Conservation (phyloP, 2,113 vertebrate species). For the Blennius ocellaris region DNA sequence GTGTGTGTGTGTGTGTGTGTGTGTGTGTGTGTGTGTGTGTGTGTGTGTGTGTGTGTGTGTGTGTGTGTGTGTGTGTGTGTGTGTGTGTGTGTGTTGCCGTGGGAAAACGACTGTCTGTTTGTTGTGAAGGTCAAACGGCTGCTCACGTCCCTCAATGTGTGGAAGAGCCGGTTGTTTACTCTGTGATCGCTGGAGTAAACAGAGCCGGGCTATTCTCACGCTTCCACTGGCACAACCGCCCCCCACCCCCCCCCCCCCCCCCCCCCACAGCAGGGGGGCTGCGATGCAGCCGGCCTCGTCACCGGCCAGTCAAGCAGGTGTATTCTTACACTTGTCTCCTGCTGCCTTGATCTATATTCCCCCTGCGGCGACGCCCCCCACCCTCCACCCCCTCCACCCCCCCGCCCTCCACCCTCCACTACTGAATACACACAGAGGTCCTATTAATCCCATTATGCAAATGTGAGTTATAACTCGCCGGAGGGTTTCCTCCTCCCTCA, state of each 20-base stretch:
- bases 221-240: background rate
- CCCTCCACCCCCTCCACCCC: background rate
- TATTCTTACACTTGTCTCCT: slow-evolving; percentile 53
- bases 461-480: slow-evolving; percentile 68
- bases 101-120: no score
- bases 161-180: no score
- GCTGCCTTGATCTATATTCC: slow-evolving; percentile 54
- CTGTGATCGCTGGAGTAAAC: background rate
- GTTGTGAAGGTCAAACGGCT: no score
- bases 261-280: background rate
- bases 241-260: slow-evolving; percentile 12
- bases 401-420: slow-evolving; percentile 19
- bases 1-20: no score
- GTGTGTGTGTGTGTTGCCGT: no score
- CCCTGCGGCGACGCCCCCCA: slow-evolving; percentile 13
- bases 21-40: no score
- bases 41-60: no score
- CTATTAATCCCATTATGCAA: slow-evolving; percentile 82
- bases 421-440: slow-evolving; percentile 66
- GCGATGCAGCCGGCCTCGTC: slow-evolving; percentile 30
- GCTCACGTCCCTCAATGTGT: no score
- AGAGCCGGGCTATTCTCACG: no score
- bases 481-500: slow-evolving; percentile 35
- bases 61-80: no score
- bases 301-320: slow-evolving; percentile 65